Conservation (phyloP, 1,140 invertebrate species). For the Caerostris darwini region DNA sequence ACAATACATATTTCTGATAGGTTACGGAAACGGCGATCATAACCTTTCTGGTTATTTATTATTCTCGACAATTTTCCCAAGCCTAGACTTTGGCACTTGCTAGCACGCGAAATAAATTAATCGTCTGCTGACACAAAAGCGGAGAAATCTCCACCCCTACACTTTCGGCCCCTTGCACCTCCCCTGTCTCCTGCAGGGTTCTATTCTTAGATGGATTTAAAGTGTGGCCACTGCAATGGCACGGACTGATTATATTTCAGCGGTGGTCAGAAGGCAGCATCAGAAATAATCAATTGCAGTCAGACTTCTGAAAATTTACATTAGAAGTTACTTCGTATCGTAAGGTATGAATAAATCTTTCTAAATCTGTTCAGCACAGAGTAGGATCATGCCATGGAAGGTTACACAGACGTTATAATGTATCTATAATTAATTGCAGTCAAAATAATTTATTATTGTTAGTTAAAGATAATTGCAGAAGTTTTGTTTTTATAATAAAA, state of each 20-base stretch:
- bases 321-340: neutral
- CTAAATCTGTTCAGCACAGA: too few relatives aligned
- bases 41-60: neutral
- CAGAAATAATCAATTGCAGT: neutral
- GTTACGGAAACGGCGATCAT: neutral
- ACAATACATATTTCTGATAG: slow-evolving; percentile 12
- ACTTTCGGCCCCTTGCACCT: neutral
- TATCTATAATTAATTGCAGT: too few relatives aligned
- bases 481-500: too few relatives aligned
- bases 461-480: too few relatives aligned
- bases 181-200: neutral
- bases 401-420: too few relatives aligned
- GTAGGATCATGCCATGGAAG: too few relatives aligned
- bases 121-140: slow-evolving; percentile 29
- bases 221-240: neutral
- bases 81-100: slow-evolving; percentile 6
- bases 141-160: neutral
- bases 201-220: too few relatives aligned
- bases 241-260: neutral
- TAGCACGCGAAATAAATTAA: slow-evolving; percentile 10
- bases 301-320: neutral
- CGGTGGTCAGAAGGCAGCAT: neutral
- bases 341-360: too few relatives aligned
- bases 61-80: slow-evolving; percentile 14
- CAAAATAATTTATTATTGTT: too few relatives aligned